These are phyloP conservation scores for Furcula furcula DNA, from an alignment of 2,888 invertebrate species.

Conservation along the genomic window DNA sequence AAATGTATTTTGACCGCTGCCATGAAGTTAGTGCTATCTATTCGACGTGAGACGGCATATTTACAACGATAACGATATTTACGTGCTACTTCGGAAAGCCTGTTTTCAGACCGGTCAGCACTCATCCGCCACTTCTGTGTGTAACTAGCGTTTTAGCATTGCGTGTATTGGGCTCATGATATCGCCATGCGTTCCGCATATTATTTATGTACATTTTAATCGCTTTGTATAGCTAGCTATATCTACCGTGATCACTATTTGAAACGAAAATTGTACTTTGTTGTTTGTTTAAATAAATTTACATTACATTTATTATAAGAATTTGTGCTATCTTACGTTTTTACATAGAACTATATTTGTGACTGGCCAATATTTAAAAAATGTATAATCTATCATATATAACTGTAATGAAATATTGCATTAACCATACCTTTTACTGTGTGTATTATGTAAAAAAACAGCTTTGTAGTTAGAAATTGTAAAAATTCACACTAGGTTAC, in stretches of 20 bases:
- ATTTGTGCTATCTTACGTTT: slow-evolving; percentile 48
- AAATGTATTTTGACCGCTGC: no score
- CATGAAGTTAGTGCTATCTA: slow-evolving; percentile 9
- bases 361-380: slow-evolving; percentile 49
- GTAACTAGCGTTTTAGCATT: slow-evolving; percentile 26
- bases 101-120: no score
- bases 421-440: slow-evolving; percentile 47
- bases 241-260: slow-evolving; percentile 52
- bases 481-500: slow-evolving; percentile 48
- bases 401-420: slow-evolving; percentile 31
- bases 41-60: no score
- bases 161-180: slow-evolving; percentile 31
- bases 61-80: no score
- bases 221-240: slow-evolving; percentile 32
- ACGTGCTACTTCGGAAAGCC: no score
- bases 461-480: slow-evolving; percentile 66
- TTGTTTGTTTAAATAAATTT: slow-evolving; percentile 53
- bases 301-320: slow-evolving; percentile 40
- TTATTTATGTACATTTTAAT: slow-evolving; percentile 28
- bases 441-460: slow-evolving; percentile 59
- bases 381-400: slow-evolving; percentile 39
- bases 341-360: slow-evolving; percentile 35
- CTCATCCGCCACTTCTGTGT: no score
- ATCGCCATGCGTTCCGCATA: slow-evolving; percentile 25
- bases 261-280: slow-evolving; percentile 58